Conservation (phyloP, 1,140 invertebrate genomes). For the Drosophila funebris region DNA sequence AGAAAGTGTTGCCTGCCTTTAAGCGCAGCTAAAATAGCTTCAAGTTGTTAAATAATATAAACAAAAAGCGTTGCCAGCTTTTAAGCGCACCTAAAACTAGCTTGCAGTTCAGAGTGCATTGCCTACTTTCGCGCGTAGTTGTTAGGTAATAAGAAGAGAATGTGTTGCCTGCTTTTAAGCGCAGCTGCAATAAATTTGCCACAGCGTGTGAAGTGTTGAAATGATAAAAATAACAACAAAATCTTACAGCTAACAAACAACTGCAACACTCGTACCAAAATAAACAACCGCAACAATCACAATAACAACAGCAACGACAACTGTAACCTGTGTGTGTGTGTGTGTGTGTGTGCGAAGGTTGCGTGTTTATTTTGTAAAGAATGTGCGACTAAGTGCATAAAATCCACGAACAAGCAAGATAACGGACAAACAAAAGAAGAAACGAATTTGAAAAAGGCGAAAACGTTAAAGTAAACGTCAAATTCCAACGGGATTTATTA, state of each 20-base stretch:
- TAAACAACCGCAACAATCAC: conserved; percentile 27
- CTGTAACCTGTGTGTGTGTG: conserved; percentile 30
- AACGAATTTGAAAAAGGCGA: neutral
- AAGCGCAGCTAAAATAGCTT: too few species aligned
- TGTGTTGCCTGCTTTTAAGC: neutral
- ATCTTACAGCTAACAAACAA: conserved; percentile 47
- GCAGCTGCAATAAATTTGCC: neutral
- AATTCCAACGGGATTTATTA: conserved; percentile 30
- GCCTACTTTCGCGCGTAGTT: neutral
- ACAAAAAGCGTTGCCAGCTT: conserved; percentile 52
- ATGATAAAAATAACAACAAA: conserved; percentile 60
- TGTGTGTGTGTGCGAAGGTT: conserved; percentile 33
- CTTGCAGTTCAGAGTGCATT: neutral
- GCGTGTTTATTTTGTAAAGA: conserved; percentile 48
- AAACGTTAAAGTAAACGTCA: conserved; percentile 7
- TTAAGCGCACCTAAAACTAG: conserved; percentile 23
- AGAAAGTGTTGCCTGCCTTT: neutral
- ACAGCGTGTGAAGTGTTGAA: conserved; percentile 13
- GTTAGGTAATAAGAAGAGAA: neutral
- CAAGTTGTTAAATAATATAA: too few species aligned
- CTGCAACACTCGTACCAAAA: conserved; percentile 34
- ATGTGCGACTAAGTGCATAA: conserved; percentile 67
- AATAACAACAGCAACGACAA: conserved; percentile 19
- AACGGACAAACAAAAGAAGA: conserved; percentile 6
- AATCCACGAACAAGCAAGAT: conserved; percentile 48